Evolutionary conservation across 2,888 invertebrate genomes (phyloP), one percentile per base, ranked within the genome.

Genomic region (Drosophila glabriapex): DNA sequence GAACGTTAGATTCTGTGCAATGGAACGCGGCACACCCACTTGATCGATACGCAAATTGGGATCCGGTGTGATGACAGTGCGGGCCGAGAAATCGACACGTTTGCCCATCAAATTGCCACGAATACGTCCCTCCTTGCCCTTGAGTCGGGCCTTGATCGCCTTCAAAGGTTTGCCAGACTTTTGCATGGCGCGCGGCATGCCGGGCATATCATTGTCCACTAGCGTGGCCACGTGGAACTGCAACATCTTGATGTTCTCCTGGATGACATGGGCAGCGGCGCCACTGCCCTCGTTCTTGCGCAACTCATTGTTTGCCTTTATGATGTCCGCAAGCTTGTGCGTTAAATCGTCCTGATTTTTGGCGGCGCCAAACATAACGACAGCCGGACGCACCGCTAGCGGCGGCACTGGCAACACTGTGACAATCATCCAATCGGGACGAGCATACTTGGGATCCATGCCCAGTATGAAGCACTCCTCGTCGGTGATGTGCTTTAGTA

Each of bases 71-170:
- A 98, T 98, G 91, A 99, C 99, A 90, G 99, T 99, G 93, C 99
- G 97, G 7, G 99, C 99, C 0, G 99, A 99, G 93, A 99, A 99
- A 93, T 99, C 99, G 0, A 99, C 99, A 95, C 99, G 98, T 93
- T 99, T 99, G 64, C 99, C 99, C 99, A 99, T 99, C 89, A 99
- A 95, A 94, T 99, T 99, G 89, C 99, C 99, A 94, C 99, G 95
- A 91, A 99, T 99, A 91, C 99, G 95, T 0, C 99, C 99, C 95
- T 99, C 99, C 93, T 99, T 99, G 28, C 99, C 99, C 94, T 99
- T 99, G 59, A 98, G 93, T 55, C 99, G 95, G 5, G 99, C 98
- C 93, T 99, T 99, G 62, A 99, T 95, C 0, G 99, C 99, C 94
- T 99, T 99, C 12, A 99, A 94, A 0, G 99, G 99, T 92, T 99